Percentiles rank a stretch among this genome's conserved stretches.
phyloP scores from a whole-genome alignment of 2,797 vertebrate species.

The Clarias pachynema region DNA sequence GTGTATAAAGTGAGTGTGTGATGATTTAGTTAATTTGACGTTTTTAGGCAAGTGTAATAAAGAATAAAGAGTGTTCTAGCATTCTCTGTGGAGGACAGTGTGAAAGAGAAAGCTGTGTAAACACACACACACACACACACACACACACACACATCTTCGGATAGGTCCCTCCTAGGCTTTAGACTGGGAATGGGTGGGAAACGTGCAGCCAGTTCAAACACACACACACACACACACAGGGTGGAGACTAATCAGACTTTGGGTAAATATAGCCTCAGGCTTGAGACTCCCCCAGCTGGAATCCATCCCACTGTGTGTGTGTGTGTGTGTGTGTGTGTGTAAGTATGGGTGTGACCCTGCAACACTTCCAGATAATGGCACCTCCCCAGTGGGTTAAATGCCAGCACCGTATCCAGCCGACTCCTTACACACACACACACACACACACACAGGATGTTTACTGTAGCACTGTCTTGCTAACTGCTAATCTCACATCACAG shows the following conservation, averaged over 20 bases:
- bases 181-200: neutral
- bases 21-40: neutral
- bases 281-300: conserved; percentile 50
- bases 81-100: conserved; percentile 21
- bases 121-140: conserved; percentile 37
- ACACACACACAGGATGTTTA: conserved; percentile 41
- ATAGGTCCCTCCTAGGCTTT: neutral
- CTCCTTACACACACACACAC: conserved; percentile 25
- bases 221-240: conserved; percentile 28
- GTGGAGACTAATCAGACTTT: conserved; percentile 37
- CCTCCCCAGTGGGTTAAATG: conserved; percentile 32
- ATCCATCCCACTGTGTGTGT: conserved; percentile 18
- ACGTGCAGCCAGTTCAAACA: neutral
- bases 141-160: neutral
- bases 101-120: conserved; percentile 32
- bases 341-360: conserved; percentile 44
- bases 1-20: neutral
- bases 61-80: neutral
- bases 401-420: conserved; percentile 23
- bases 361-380: conserved; percentile 29
- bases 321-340: conserved; percentile 25
- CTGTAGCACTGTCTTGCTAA: conserved; percentile 17
- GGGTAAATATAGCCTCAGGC: conserved; percentile 46
- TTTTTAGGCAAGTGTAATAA: neutral
- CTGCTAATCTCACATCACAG: conserved; percentile 22